Evolutionary conservation across 2,888 invertebrate genomes (phyloP).

Genomic region (Chloroclystis v-ata): DNA sequence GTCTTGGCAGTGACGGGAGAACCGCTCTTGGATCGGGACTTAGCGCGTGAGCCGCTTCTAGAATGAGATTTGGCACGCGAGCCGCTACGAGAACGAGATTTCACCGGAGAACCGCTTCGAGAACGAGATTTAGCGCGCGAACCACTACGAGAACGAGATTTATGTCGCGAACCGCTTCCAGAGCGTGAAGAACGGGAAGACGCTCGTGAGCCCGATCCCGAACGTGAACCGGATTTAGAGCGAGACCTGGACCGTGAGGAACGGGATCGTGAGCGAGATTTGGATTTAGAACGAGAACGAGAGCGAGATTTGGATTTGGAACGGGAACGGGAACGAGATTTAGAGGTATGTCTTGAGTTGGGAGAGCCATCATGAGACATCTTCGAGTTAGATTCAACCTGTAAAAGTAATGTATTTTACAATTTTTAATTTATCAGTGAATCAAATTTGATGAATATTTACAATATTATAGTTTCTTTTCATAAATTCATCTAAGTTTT

Average conservation of each 20-base stretch:
- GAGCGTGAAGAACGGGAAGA: conserved; percentile 32
- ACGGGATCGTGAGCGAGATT: conserved; percentile 12
- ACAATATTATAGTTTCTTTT: too few relatives aligned
- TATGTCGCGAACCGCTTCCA: conserved; percentile 12
- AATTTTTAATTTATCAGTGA: too few relatives aligned
- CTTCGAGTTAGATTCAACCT: conserved; percentile 55
- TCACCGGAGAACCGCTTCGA: conserved; percentile 1
- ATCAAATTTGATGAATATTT: too few relatives aligned
- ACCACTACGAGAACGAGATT: conserved; percentile 9
- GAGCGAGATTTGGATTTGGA: conserved; percentile 13
- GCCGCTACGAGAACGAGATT: conserved; percentile 21
- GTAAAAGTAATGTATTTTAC: conserved; percentile 8
- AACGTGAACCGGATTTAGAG: conserved; percentile 27
- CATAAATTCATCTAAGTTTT: too few relatives aligned
- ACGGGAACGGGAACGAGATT: conserved; percentile 11
- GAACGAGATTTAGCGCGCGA: conserved; percentile 6
- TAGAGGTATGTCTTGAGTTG: conserved; percentile 31
- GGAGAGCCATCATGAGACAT: conserved; percentile 58
- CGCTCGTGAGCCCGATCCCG: conserved; percentile 12
- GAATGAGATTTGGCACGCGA: conserved; percentile 25
- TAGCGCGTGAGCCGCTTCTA: conserved; percentile 9
- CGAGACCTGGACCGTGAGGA: neutral
- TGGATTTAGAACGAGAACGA: conserved; percentile 14
- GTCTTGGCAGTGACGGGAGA: conserved; percentile 18
- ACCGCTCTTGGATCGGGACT: conserved; percentile 32